Evolutionary conservation across 2,888 invertebrate species (phyloP), one percentile per base, ranked within the genome.

Genomic region (Orthosia gothica): DNA sequence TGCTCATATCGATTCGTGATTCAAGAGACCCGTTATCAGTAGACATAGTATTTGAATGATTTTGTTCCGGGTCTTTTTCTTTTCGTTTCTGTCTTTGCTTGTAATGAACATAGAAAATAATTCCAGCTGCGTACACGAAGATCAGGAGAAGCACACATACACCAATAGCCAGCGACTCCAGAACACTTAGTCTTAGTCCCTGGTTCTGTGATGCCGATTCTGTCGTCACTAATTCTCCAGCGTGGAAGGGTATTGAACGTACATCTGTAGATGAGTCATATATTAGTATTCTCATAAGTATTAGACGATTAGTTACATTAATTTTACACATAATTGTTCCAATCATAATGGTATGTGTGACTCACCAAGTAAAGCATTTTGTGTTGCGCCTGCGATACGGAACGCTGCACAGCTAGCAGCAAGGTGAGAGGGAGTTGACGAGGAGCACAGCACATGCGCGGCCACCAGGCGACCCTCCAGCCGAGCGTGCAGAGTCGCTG

Each of bases 381-480:
- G 97, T 1, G 98, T 98, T 52, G 98, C 98, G 52, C 99, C 99
- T 81, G 98, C 98, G 3, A 99, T 97, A 73, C 99, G 97, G 91
- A 99, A 99, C 7, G 98, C 98, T 18, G 98, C 98, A 89, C 99
- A 99, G 2, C 98, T 98, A 0, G 98, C 97, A 87, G 98, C 98
- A 11, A 98, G 97, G 73, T 97, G 97, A 61, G 97, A 90, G 5
- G 94, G 91, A 55, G 94, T 92, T 15, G 97, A 94, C 84, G 98
- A 98, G 70, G 98, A 97, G 91, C 99, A 99, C 82, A 98, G 97
- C 73, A 99, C 97, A 87, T 98, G 98, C 1, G 98, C 98, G 40
- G 98, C 96, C 68, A 99, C 97, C 75, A 99, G 96, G 55, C 98
- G 97, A 11, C 99, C 99, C 90, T 98, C 98, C 92, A 98, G 97